Evolutionary conservation across 2,888 invertebrate species (phyloP), one percentile per base, ranked within the genome.

Genomic region (Patella pellucida): DNA sequence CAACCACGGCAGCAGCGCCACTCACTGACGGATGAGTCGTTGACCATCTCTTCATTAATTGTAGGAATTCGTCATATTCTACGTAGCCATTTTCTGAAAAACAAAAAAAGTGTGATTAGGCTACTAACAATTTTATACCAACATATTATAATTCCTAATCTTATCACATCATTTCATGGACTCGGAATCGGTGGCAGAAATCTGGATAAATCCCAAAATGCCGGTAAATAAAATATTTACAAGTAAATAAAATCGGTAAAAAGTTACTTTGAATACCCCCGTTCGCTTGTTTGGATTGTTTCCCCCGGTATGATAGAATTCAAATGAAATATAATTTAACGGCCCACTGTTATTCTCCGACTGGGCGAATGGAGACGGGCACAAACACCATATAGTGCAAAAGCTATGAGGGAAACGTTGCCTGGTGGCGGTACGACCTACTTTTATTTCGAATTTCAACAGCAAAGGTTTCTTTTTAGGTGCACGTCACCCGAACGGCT

Each of bases 51-150:
- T 83, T 79, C 88, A 89, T 89, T 84, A 89, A 85, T 9, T 82
- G 79, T 14, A 89, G 73, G 82, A 89, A 89, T 79, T 89, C 89
- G 74, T 88, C 87, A 76, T 85, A 89, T 77, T 89, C 89, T 11
- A 89, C 87, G 74, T 81, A 88, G 31, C 88, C 88, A 78, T 88
- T 88, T 80, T 88, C 88, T 88, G 83, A 14, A 77, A 79, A 75
- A 71, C 50, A 51, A 67, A 41, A 54, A 0, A 54, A n/a, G 3
- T 16, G 7, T 3, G 23, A 68, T 14, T 54, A n/a, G n/a, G n/a
- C n/a, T n/a, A 54, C 52, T 52, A n/a, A 54, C 23, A 54, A n/a
- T 27, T 23, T 16, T 23, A n/a, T 52, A 50, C 50, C 5, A 51
- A 62, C 41, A 14, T 51, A 11, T 68, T n/a, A n/a, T n/a, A 72